These are phyloP conservation scores for Stigmatopora argus DNA, from an alignment of 2,113 vertebrate genomes.

Conservation along the genomic window DNA sequence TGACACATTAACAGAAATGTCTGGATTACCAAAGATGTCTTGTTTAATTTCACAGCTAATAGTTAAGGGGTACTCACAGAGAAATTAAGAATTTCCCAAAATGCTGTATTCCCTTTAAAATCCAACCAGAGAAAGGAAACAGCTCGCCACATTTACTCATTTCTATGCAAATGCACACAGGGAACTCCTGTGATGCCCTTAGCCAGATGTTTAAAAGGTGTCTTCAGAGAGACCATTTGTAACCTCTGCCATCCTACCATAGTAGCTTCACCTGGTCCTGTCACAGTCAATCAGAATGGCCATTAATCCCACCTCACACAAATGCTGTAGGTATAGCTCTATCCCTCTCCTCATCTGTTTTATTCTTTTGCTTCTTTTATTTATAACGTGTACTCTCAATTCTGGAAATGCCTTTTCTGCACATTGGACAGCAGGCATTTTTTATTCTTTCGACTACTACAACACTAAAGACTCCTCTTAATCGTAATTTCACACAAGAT, in stretches of 20 bases:
- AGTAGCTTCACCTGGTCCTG: constrained; percentile 62
- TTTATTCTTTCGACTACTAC: constrained; percentile 1
- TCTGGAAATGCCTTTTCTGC: constrained; percentile 32
- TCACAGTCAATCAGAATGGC: constrained; percentile 63
- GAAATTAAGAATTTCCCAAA: too few relatives aligned
- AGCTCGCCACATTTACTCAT: constrained; percentile 31
- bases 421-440: constrained; percentile 21
- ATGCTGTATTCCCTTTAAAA: background rate
- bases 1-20: too few relatives aligned
- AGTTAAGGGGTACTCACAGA: too few relatives aligned
- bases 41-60: too few relatives aligned
- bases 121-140: constrained; percentile 12
- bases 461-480: background rate
- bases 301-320: constrained; percentile 67
- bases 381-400: constrained; percentile 13
- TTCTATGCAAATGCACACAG: constrained; percentile 25
- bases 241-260: constrained; percentile 27
- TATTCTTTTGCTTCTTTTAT: constrained; percentile 16
- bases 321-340: constrained; percentile 36
- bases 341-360: constrained; percentile 15
- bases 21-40: too few relatives aligned
- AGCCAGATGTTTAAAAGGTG: constrained; percentile 59
- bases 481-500: background rate
- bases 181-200: constrained; percentile 43
- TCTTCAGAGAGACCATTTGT: constrained; percentile 48